Base-by-base conservation (phyloP, 1,140 invertebrate species). In the Nasonia giraulti region DNA sequence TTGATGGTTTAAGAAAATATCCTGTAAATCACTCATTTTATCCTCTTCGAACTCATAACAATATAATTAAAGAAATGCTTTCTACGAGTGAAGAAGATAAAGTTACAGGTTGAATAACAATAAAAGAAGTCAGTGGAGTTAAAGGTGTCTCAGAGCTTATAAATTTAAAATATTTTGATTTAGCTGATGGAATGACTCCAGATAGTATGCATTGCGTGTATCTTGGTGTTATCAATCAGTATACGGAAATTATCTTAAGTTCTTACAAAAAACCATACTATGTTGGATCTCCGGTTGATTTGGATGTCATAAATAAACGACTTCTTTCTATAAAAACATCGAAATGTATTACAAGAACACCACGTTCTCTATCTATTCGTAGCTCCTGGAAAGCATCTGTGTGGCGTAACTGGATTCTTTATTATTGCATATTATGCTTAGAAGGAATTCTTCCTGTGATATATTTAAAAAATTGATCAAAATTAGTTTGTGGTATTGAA, bases 271-370 rank as follows among this genome's bases (percentile, higher is more conserved):
- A 40, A 40, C 7, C 37, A 27, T 86, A 77, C 62, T 82, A 86
- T 62, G n/a, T 86, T 33, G 85, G 85, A 40, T 37, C 27, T 7
- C 44, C 50, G 20, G 4, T 14, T 20, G 5, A 37, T 2, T 20
- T 77, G 10, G 0, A 23, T 31, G 17, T 33, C 31, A 78, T 82
- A 27, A 37, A 82, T 78, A n/a, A 50, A 33, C 10, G 74, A 14
- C 31, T 86, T 40, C 11, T 66, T 6, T 80, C 73, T 31, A 85
- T 86, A 1, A 78, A 78, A 76, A 50, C 47, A 55, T 85, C 82
- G 27, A 62, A 10, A 40, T 73, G 78, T 44, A 77, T 80, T 7
- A 66, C 8, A 80, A 82, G 17, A 80, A 23, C 14, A 44, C 73
- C 83, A 17, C 17, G 83, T 37, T n/a, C 6, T 47, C 27, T 87